Base-by-base conservation (phyloP, 53 echinoderm and acorn worm genomes). In the Hippasteria phrygiana region DNA sequence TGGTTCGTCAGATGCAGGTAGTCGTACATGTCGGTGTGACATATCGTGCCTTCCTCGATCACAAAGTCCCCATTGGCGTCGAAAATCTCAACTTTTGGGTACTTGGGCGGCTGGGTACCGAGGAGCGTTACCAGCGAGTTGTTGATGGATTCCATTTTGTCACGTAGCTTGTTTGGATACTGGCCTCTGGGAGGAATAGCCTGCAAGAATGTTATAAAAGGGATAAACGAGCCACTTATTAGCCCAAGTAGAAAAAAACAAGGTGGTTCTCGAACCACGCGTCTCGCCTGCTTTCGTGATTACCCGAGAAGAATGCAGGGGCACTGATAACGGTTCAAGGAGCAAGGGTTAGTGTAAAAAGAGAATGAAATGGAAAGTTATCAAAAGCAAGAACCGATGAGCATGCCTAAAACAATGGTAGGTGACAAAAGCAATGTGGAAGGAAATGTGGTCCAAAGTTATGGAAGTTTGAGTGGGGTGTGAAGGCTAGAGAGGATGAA, bases 181-280 rank as follows among this genome's bases (percentile, higher is more conserved):
- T 91, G 90, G 10, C 97, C 97, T 56, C 97, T 41, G 4, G 97
- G 97, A 26, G 95, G 95, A 64, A 95, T 91, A 43, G 82, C 95
- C 97, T 97, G 78, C 33, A 43, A 43, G 18, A 38, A 34, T 48
- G 43, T 43, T 29, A 28, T 64, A 2, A 27, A 64, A 56, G 20
- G 17, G 18, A 4, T 64, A 4, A 5, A 32, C 28, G 26, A 1
- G 11, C 6, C 4, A 38, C 38, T 1, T 18, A 37, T 11, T 37
- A 35, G n/a, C n/a, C n/a, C n/a, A n/a, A n/a, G n/a, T n/a, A 72
- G 8, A n/a, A 39, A 20, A 41, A 2, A 18, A 41, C 39, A 1
- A 72, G 42, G 3, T 1, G n/a, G n/a, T n/a, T n/a, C n/a, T n/a
- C n/a, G n/a, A n/a, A n/a, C n/a, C n/a, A n/a, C n/a, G n/a, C n/a